A percentile compares a stretch with the other conserved stretches of the same genome.
Conservation (phyloP, 2,113 vertebrate genomes). For the Bombycilla garrulus region DNA sequence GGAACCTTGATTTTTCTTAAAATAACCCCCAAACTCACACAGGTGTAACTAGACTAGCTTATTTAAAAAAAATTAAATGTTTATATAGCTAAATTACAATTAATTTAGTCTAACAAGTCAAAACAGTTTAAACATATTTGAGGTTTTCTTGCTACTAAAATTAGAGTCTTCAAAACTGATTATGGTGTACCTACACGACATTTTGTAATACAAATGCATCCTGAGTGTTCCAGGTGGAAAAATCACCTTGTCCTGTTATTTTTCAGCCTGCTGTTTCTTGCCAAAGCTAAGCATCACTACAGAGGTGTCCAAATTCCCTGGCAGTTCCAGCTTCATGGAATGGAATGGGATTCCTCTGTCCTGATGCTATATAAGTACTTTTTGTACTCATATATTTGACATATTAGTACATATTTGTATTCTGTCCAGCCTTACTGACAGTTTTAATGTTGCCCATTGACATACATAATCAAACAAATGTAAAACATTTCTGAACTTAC, state of each 20-base stretch:
- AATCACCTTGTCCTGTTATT: background rate
- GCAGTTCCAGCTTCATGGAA: background rate
- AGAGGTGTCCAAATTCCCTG: background rate
- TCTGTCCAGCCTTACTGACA: background rate
- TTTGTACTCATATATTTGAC: too few relatives aligned
- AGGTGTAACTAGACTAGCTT: background rate
- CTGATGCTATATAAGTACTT: rapidly evolving
- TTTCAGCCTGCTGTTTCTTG: background rate
- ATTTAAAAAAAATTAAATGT: background rate
- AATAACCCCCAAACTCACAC: background rate
- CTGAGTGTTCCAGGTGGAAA: background rate
- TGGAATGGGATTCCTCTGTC: background rate
- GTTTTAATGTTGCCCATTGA: background rate
- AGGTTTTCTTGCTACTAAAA: background rate
- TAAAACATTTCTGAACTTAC: background rate
- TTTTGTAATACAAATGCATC: background rate
- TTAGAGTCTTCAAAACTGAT: background rate
- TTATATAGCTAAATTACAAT: background rate
- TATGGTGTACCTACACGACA: background rate
- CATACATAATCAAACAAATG: background rate
- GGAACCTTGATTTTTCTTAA: background rate
- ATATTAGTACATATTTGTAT: too few relatives aligned
- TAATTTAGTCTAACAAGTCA: background rate
- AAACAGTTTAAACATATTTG: background rate
- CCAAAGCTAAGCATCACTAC: background rate